These are phyloP conservation scores for Lipotes vexillifer DNA, from an alignment of 2,113 vertebrate genomes.

Conservation along the genomic window DNA sequence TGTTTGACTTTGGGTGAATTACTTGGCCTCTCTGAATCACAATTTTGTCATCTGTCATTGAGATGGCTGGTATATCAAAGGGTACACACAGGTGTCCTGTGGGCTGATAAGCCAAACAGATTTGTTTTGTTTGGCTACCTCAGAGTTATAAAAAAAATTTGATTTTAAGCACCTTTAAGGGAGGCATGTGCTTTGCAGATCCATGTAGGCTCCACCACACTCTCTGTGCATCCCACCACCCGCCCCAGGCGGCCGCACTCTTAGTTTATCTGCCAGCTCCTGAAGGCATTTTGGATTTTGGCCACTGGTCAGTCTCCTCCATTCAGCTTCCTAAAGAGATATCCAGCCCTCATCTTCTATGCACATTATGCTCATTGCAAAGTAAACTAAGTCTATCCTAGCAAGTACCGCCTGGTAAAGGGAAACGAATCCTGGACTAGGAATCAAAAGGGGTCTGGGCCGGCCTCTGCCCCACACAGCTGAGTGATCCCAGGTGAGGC, in stretches of 20 bases:
- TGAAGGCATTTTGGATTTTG: background rate
- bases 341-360: background rate
- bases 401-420: background rate
- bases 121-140: background rate
- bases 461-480: background rate
- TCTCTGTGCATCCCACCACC: too few relatives aligned
- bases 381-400: background rate
- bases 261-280: background rate
- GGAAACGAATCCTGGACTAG: background rate
- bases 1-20: background rate
- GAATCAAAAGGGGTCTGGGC: background rate
- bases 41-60: background rate
- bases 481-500: background rate
- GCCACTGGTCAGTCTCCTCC: background rate
- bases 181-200: background rate
- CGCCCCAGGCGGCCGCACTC: background rate
- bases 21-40: background rate
- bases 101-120: background rate
- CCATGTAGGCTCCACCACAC: background rate
- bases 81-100: background rate
- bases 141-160: background rate
- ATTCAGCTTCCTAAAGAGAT: background rate
- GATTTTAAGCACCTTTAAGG: background rate
- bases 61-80: background rate
- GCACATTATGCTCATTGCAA: background rate